Evolutionary conservation across 2,113 vertebrate genomes (phyloP).

Genomic region (Rhinogobius similis): DNA sequence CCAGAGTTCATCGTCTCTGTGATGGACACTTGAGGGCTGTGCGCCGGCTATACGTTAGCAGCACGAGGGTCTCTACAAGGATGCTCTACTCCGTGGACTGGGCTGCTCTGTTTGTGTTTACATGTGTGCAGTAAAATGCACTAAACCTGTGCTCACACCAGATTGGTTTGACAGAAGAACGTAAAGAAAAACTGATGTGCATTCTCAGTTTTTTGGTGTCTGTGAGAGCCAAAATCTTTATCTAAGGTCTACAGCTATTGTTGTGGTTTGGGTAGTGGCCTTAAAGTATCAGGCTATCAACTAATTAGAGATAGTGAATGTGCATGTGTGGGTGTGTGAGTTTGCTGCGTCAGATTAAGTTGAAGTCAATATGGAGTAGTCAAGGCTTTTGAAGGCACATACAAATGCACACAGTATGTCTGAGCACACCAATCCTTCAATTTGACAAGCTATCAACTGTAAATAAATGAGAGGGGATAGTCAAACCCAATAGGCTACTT

Average conservation of each 20-base stretch:
- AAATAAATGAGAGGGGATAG: slow-evolving; percentile 52
- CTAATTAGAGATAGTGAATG: slow-evolving; percentile 73
- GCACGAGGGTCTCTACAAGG: slow-evolving; percentile 15
- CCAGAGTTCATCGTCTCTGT: slow-evolving; percentile 98
- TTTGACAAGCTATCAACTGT: slow-evolving; percentile 44
- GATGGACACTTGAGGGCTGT: slow-evolving; percentile 62
- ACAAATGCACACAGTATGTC: slow-evolving; percentile 22
- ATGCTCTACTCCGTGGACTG: slow-evolving; percentile 15
- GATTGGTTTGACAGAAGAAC: slow-evolving; percentile 41
- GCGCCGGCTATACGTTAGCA: slow-evolving; percentile 10
- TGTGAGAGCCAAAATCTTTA: slow-evolving; percentile 31
- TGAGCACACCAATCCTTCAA: slow-evolving; percentile 38
- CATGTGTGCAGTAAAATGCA: slow-evolving; percentile 62
- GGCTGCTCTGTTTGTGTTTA: slow-evolving; percentile 68
- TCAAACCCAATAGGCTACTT: slow-evolving; percentile 51
- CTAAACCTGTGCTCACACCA: slow-evolving; percentile 40
- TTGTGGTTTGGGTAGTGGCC: slow-evolving; percentile 85
- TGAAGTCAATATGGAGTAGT: slow-evolving; percentile 28
- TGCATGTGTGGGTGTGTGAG: slow-evolving; percentile 30
- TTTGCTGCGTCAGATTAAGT: slow-evolving; percentile 12
- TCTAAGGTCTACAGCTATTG: slow-evolving; percentile 43
- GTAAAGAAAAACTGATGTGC: slow-evolving; percentile 22
- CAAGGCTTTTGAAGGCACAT: slow-evolving; percentile 49
- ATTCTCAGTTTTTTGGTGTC: slow-evolving; percentile 31
- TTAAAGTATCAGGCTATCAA: slow-evolving; percentile 93